Conservation (phyloP, 2,113 vertebrate species). For the Mirza zaza region DNA sequence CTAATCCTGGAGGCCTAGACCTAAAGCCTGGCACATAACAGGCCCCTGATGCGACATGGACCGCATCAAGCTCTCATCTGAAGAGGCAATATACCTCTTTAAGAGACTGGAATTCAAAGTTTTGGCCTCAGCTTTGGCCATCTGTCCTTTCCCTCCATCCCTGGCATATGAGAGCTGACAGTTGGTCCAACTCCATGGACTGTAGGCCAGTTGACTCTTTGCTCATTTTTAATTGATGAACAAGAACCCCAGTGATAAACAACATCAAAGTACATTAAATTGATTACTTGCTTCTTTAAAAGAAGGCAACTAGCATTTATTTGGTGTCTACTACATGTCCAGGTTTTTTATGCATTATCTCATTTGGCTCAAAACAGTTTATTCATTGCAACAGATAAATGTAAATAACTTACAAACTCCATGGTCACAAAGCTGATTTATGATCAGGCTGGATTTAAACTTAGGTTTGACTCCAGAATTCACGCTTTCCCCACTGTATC, state of each 20-base stretch:
- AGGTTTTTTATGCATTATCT: not conserved
- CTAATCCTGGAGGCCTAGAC: not conserved
- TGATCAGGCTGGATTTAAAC: not conserved
- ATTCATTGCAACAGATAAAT: not conserved
- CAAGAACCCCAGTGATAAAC: not conserved
- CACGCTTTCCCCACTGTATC: rapidly evolving
- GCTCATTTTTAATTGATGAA: not conserved
- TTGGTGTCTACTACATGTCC: not conserved
- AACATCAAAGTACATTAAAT: not conserved
- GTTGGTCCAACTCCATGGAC: not conserved
- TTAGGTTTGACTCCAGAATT: not conserved
- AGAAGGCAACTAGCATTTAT: not conserved
- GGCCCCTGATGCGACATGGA: not conserved
- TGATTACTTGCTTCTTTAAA: slow-evolving; percentile 35
- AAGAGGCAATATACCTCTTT: not conserved
- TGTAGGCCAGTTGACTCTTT: not conserved
- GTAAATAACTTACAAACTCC: not conserved
- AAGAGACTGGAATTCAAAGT: not conserved
- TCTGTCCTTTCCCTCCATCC: slow-evolving; percentile 18
- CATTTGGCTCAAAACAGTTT: not conserved
- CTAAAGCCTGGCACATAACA: not conserved
- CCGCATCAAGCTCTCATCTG: not conserved
- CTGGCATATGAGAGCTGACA: not conserved
- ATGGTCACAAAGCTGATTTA: not conserved
- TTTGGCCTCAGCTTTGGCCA: not conserved